Evolutionary conservation across 2,113 vertebrate genomes (phyloP).

Genomic region (Pelodiscus sinensis): DNA sequence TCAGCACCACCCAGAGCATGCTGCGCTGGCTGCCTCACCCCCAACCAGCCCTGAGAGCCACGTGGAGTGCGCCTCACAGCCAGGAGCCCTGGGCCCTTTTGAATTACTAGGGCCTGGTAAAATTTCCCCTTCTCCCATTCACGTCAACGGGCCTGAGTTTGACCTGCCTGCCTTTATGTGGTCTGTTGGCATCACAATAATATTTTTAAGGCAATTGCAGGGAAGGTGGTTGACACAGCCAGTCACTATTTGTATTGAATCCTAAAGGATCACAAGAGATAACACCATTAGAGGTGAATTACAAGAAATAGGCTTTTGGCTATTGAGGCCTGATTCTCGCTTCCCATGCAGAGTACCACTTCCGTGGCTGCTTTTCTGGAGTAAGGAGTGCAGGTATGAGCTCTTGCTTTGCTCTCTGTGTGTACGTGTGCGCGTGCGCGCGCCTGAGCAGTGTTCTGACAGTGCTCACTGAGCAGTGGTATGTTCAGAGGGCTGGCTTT

Average conservation of each 20-base stretch:
- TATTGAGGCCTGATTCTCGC: conserved; percentile 13
- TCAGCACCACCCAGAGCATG: too few species aligned
- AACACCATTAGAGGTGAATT: not conserved
- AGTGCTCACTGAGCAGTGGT: fast-evolving
- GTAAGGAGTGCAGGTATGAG: conserved; percentile 22
- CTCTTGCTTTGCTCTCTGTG: fast-evolving
- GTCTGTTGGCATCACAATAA: not conserved
- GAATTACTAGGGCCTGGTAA: too few species aligned
- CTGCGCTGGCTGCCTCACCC: too few species aligned
- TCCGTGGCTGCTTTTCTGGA: conserved; percentile 46
- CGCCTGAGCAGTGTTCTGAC: not conserved
- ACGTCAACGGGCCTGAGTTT: not conserved
- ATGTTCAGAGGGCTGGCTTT: not conserved
- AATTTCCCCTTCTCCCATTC: too few species aligned
- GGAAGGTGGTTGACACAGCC: not conserved
- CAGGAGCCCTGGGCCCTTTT: too few species aligned
- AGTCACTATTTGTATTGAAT: not conserved
- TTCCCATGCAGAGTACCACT: not conserved
- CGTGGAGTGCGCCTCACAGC: too few species aligned
- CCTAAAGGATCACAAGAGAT: not conserved
- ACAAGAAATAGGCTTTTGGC: conserved; percentile 32
- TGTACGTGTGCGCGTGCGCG: not conserved
- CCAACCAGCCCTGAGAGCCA: too few species aligned
- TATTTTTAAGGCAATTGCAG: not conserved
- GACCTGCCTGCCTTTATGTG: not conserved